Evolutionary conservation across 2,888 invertebrate genomes (phyloP), one percentile per base, ranked within the genome.

Genomic region (Trachelus troglodyta): DNA sequence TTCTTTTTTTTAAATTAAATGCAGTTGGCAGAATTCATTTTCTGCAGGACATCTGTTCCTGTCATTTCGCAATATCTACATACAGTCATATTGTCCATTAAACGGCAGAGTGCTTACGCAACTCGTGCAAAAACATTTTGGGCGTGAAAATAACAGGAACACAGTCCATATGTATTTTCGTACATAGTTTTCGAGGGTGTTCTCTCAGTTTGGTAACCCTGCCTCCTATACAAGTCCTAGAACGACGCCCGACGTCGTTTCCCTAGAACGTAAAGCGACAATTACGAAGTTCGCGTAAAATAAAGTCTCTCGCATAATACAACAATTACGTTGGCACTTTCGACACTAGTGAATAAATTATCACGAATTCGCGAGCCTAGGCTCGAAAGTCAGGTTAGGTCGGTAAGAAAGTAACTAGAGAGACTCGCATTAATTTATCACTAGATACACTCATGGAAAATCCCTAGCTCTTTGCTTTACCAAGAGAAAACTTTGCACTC

Each of bases 261-360:
- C 23, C 56, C 56, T 23, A 9, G 23, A 9, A 15, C 71, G 71
- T 71, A 71, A 71, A 71, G 33, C 71, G 71, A 71, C 71, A 71
- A 71, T 71, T 71, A 31, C 71, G 23, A 71, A 71, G 71, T 71
- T 31, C 71, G 71, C 12, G 12, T 71, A 33, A 71, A 71, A 71
- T 71, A 71, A 71, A 71, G 31, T 31, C 71, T 33, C 56, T 23
- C 31, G 71, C 9, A 71, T 71, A 71, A 71, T 71, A 71, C 71
- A 12, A 71, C 71, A 71, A 71, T 71, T 71, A 71, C 31, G 71
- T 71, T 33, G 71, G 33, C 31, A 71, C 71, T 71, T 31, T 71
- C 71, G 31, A 33, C 15, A 71, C 33, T 9, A 71, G 12, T 12
- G 71, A 71, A 71, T 71, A 71, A 33, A 71, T 71, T 71, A 71